phyloP scores from a whole-genome alignment of 1,140 invertebrate species.

The Copidosoma floridanum region DNA sequence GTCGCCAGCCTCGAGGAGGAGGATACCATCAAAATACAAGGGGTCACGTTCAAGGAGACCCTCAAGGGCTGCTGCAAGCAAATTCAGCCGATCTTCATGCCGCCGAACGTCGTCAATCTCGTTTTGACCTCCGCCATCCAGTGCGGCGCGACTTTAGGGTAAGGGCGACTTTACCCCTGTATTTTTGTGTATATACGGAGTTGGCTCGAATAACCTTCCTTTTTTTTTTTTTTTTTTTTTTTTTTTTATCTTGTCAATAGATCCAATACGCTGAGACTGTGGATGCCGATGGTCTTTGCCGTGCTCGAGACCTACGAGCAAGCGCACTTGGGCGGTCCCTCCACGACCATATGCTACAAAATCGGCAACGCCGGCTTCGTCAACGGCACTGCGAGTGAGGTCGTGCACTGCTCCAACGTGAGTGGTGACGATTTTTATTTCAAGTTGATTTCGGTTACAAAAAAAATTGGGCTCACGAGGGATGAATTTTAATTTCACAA shows the following conservation, averaged over 20 bases:
- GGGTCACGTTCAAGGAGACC: slow-evolving; percentile 28
- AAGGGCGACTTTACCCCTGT: no score
- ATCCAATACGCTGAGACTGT: slow-evolving; percentile 48
- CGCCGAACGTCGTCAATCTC: slow-evolving; percentile 67
- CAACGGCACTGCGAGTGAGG: slow-evolving; percentile 13
- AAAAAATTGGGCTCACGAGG: neutral
- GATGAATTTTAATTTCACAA: no score
- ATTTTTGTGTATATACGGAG: no score
- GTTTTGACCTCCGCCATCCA: slow-evolving; percentile 70
- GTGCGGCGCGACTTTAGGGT: slow-evolving; percentile 67
- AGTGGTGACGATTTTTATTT: slow-evolving; percentile 2
- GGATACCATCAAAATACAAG: slow-evolving; percentile 43
- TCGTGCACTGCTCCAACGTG: slow-evolving; percentile 18
- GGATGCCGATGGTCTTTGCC: slow-evolving; percentile 51
- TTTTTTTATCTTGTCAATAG: slow-evolving; percentile 27
- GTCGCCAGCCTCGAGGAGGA: slow-evolving; percentile 53
- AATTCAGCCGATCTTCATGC: slow-evolving; percentile 62
- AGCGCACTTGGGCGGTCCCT: slow-evolving; percentile 24
- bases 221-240: neutral
- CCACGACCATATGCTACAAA: slow-evolving; percentile 39
- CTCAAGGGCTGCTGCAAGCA: slow-evolving; percentile 45
- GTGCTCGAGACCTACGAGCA: slow-evolving; percentile 48
- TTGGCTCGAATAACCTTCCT: neutral
- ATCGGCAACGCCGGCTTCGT: slow-evolving; percentile 24
- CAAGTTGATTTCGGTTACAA: neutral